Base-by-base conservation (phyloP, 2,113 vertebrate species). In the Tichodroma muraria region DNA sequence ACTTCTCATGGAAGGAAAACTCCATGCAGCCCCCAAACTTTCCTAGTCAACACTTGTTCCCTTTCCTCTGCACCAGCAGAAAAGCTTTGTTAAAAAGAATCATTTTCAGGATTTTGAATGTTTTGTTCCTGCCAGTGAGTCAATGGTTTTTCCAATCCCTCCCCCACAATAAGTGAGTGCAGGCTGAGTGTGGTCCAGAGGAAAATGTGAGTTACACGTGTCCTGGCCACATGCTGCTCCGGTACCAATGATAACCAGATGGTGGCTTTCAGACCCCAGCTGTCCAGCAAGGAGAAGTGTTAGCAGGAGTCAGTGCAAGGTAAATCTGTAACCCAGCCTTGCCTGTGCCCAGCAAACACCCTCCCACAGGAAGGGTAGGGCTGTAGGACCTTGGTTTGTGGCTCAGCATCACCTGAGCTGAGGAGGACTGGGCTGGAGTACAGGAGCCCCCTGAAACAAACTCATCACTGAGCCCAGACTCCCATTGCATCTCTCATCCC, bases 171-270 rank as follows among this genome's bases (percentile, higher is more conserved):
- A 68, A 97, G 97, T 95, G 94, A 96, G 83, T 91, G 66, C 56
- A 94, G 87, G 56, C 56, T 87, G 95, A 96, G 88, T 86, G 83
- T 90, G 82, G 92, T 95, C 88, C 94, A 92, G 88, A 92, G 96
- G 97, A 96, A 96, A 97, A 96, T 81, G 80, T 86, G 80, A 97
- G 72, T 61, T 80, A 6, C 80, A 93, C 81, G 31, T 92, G 77
- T 95, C 91, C 94, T 50, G 88, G 91, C 94, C 92, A 80, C 44
- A 85, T 75, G 88, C 54, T 71, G 35, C 90, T 89, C 94, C 4
- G 11, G 70, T 80, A 89, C 88, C 95, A 80, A 94, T 95, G 95
- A 93, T 80, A 95, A 95, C 93, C 96, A 96, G 88, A 96, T 95
- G 96, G 85, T 72, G 78, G 7, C 77, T 89, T 61, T 59, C 85